Conservation (phyloP, 1,140 invertebrate genomes). For the Scylla paramamosain region DNA sequence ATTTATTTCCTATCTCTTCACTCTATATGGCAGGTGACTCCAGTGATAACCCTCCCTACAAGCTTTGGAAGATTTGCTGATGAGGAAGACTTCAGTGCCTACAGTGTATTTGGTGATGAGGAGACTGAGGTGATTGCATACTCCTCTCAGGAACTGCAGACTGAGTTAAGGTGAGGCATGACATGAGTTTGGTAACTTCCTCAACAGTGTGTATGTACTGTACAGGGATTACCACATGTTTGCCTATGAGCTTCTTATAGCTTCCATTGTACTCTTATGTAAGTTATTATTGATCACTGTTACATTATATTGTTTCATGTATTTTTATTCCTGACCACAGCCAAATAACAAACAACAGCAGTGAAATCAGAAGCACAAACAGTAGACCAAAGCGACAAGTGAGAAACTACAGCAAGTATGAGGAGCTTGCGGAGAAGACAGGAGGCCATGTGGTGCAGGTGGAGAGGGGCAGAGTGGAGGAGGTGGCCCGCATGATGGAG, state of each 20-base stretch:
- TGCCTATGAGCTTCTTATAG: too few species aligned
- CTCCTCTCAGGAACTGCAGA: not conserved
- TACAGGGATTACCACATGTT: too few species aligned
- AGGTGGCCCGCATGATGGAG: constrained; percentile 52
- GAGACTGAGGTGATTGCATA: not conserved
- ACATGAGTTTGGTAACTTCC: too few species aligned
- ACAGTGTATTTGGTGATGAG: not conserved
- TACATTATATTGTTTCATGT: too few species aligned
- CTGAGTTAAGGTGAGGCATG: not conserved
- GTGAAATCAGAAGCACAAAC: not conserved
- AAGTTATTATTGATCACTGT: too few species aligned
- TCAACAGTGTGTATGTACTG: too few species aligned
- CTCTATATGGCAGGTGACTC: constrained; percentile 22
- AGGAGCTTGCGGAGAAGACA: constrained; percentile 43
- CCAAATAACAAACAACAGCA: not conserved
- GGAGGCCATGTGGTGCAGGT: constrained; percentile 45
- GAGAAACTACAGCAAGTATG: constrained; percentile 51
- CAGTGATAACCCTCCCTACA: constrained; percentile 36
- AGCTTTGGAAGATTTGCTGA: constrained; percentile 9
- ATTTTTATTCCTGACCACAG: not conserved
- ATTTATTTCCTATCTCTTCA: not conserved
- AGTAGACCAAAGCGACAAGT: constrained; percentile 34
- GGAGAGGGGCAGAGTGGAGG: not conserved
- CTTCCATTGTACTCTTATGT: too few species aligned
- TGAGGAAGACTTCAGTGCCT: not conserved